Evolutionary conservation across 2,113 vertebrate genomes (phyloP).

Genomic region (Mesocricetus auratus): DNA sequence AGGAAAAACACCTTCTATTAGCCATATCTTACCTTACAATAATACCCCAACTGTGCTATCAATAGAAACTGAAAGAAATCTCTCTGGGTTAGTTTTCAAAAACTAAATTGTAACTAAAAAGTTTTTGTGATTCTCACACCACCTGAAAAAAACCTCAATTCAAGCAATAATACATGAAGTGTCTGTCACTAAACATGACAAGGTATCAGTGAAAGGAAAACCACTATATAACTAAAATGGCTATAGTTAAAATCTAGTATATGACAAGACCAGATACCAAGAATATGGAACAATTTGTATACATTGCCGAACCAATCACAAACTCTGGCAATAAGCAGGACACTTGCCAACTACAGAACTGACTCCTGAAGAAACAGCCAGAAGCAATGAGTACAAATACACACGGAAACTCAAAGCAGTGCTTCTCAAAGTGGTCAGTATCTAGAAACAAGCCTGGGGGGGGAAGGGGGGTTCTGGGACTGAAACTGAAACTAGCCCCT

Average conservation of each 20-base stretch:
- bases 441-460: neutral
- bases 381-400: neutral
- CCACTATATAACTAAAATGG: neutral
- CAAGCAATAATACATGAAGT: neutral
- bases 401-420: conserved; percentile 10
- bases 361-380: conserved; percentile 11
- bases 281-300: neutral
- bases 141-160: conserved; percentile 34
- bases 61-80: conserved; percentile 34
- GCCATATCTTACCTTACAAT: neutral
- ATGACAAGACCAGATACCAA: conserved; percentile 15
- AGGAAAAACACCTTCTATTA: neutral
- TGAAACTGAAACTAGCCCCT: neutral
- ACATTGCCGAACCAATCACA: conserved; percentile 17
- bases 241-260: conserved; percentile 45
- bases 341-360: conserved; percentile 28
- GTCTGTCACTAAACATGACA: conserved; percentile 18
- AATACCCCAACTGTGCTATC: neutral
- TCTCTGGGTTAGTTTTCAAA: neutral
- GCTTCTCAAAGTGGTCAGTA: neutral
- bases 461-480: too few species aligned
- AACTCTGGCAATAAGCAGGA: neutral
- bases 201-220: conserved; percentile 36
- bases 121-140: neutral
- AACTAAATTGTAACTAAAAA: neutral